These are phyloP conservation scores for Lasioglossum morio DNA, from an alignment of 2,888 invertebrate genomes.

Conservation along the genomic window DNA sequence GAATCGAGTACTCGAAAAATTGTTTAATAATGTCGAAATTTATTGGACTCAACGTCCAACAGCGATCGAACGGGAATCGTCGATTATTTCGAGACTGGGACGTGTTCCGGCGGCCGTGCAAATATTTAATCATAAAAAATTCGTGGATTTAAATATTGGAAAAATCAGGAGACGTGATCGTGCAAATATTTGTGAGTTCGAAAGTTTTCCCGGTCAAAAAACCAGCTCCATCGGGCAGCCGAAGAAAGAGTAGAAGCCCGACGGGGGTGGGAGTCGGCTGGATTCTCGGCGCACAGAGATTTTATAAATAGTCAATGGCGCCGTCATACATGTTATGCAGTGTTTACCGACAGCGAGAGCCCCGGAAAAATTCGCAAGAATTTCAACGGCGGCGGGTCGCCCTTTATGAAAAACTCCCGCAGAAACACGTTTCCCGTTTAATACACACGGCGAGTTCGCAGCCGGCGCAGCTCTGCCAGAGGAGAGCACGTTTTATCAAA, in stretches of 20 bases:
- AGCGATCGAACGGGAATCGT: background rate
- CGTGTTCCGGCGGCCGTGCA: background rate
- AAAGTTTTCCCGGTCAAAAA: background rate
- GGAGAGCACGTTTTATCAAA: constrained; percentile 6
- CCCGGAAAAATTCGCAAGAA: constrained; percentile 12
- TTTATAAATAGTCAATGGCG: background rate
- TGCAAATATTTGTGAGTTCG: background rate
- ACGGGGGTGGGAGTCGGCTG: background rate
- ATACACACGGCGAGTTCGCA: constrained; percentile 13
- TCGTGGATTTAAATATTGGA: background rate
- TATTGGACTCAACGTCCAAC: no score
- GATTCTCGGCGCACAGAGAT: background rate
- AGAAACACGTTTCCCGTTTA: constrained; percentile 32
- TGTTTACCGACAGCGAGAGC: background rate
- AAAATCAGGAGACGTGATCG: background rate
- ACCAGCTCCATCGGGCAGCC: background rate
- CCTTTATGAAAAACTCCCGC: constrained; percentile 29
- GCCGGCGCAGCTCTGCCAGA: background rate
- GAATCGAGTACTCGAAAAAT: background rate
- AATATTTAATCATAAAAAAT: background rate
- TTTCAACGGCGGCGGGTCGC: background rate
- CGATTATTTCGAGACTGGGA: background rate
- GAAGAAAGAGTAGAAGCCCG: background rate
- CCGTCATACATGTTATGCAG: background rate
- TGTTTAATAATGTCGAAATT: no score